Base-by-base conservation (phyloP, 2,113 vertebrate genomes). In the Salvelinus namaycush region DNA sequence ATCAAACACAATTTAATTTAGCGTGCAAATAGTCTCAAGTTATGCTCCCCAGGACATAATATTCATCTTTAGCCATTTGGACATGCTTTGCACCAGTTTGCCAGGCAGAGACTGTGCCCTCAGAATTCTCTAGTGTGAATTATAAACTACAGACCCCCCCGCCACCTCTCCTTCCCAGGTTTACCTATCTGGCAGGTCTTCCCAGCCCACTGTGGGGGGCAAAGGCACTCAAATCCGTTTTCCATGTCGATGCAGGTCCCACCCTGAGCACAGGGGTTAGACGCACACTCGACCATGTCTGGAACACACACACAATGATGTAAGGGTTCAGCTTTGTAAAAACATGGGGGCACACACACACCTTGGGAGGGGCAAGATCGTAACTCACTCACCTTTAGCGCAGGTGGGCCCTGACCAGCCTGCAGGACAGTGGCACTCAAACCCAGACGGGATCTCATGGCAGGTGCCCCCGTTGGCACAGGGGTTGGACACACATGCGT, bases 351-450 rank as follows among this genome's bases (percentile, higher is more conserved):
- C 13, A 18, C 65, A 67, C 14, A 16, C 29, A 67, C 20, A 14
- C 14, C 51, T 54, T 54, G 14, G 14, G 13, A 54, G 14, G 51
- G 14, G 12, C 51, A 18, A 54, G 51, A 18, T 54, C 51, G 51
- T 54, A 27, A 48, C 24, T 1, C 11, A 90, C 96, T 85, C 87
- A 99, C 97, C 96, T 81, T 96, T 89, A 4, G 97, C 97, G 80
- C 97, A 99, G 5, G 96, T 99, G 74, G 94, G 94, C 76, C 97
- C 97, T 0, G 94, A 94, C 97, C 97, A 99, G 73, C 97, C 97
- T 0, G 94, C 85, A 0, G 96, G 96, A 87, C 97, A 99, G 85
- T 95, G 96, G 84, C 97, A 99, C 84, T 98, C 96, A 11, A 99
- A 99, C 49, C 96, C 95, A 0, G 95, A 93, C 0, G 94, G 92